phyloP scores from a whole-genome alignment of 2,113 vertebrate genomes.

The Saguinus midas region DNA sequence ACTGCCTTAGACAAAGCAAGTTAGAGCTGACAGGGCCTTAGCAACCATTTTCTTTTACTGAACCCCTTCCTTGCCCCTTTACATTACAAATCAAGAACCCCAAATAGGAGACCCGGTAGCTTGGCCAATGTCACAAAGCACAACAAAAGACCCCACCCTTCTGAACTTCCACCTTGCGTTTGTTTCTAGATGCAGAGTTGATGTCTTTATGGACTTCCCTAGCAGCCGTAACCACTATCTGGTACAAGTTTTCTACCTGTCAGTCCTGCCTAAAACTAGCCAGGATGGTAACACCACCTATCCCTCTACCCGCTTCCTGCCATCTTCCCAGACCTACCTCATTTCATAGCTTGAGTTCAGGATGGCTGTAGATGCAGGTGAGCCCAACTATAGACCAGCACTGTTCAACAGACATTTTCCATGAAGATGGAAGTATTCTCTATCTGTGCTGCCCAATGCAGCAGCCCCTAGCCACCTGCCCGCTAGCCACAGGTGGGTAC shows the following conservation, averaged over 20 bases:
- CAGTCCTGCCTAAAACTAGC: neutral
- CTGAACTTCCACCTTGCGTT: neutral
- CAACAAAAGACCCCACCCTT: neutral
- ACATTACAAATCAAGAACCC: neutral
- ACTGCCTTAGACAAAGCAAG: neutral
- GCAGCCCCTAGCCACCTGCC: neutral
- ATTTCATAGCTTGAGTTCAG: neutral
- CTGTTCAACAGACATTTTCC: neutral
- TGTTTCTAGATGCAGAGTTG: neutral
- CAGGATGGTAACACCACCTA: neutral
- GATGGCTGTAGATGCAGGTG: neutral
- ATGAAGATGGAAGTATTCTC: neutral
- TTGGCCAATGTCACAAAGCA: neutral
- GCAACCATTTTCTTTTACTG: neutral
- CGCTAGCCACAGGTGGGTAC: too few species aligned
- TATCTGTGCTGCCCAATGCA: too few species aligned
- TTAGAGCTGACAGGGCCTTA: neutral
- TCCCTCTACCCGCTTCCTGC: neutral
- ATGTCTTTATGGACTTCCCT: neutral
- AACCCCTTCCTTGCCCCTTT: neutral
- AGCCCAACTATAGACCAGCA: neutral
- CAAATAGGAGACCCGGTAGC: neutral
- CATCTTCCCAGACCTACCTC: too few species aligned
- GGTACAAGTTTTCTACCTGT: neutral
- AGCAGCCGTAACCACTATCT: neutral